Base-by-base conservation (phyloP, 2,888 invertebrate species). In the Endomychus coccineus region DNA sequence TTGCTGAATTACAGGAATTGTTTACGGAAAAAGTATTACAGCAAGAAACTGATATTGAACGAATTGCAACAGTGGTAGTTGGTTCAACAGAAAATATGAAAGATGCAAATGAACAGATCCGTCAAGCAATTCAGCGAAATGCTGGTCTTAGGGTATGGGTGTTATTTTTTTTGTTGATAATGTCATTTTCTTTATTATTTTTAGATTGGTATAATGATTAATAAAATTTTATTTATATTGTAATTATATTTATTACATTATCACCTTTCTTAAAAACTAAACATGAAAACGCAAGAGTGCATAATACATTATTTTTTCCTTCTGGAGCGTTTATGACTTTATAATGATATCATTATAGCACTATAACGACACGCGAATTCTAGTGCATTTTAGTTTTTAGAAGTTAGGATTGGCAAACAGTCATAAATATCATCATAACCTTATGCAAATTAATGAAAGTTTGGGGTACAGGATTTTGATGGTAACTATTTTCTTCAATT, bases 131-230 rank as follows among this genome's bases (percentile, higher is more conserved):
- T 56, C 92, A 95, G 66, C 80, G 94, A 45, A 95, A 95, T 67
- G 97, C 97, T 1, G 91, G 95, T 1, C 76, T 96, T 22, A 74
- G 97, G 51, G 91, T 94, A 9, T 95, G 90, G 77, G 81, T 96
- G 36, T 69, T 98, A 16, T 97, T 98, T 68, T 95, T 96, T 62
- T 71, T 98, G 35, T 70, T 97, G 49, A 92, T 97, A 22, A 85
- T 96, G 80, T 92, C 96, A 22, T 92, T 97, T 63, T 87, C 94
- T 12, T 71, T 98, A 33, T 70, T 98, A 6, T 98, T 98, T 67
- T 73, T 98, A 34, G 96, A 98, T 71, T 98, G 97, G 97, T 98
- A 97, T 65, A 97, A 97, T 74, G 87, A 87, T 58, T 83, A 69
- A 71, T 52, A 36, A 27, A 11, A 23, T 14, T n/a, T 14, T 28